Conservation (phyloP, 2,888 invertebrate genomes). For the Gerris lacustris region DNA sequence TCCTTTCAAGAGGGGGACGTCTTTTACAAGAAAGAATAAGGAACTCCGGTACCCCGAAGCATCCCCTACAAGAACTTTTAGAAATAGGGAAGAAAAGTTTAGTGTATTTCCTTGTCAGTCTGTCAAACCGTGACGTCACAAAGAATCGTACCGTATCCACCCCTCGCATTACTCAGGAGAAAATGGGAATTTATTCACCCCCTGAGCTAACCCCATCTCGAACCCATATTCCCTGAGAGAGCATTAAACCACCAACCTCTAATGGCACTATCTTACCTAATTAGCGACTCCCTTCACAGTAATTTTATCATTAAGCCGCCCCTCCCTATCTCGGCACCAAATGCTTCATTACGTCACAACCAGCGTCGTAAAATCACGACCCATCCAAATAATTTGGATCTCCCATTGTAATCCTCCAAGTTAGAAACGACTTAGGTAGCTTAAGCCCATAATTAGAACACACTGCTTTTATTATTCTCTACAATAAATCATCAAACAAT, state of each 20-base stretch:
- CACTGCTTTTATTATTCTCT: too few species aligned
- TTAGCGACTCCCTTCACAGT: not conserved
- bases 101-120: slow-evolving; percentile 5
- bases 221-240: not conserved
- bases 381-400: too few species aligned
- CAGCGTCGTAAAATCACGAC: not conserved
- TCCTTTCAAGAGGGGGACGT: not conserved
- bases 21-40: not conserved
- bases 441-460: too few species aligned
- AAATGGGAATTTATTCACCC: slow-evolving; percentile 1
- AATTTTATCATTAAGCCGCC: not conserved
- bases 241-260: not conserved
- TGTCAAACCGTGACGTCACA: slow-evolving; percentile 1
- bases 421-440: too few species aligned
- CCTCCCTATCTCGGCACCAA: not conserved
- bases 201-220: not conserved
- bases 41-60: not conserved
- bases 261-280: slow-evolving; percentile 5
- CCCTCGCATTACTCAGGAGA: not conserved
- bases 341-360: not conserved
- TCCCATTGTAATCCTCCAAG: too few species aligned
- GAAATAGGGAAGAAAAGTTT: not conserved
- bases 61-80: not conserved
- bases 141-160: not conserved
- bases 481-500: too few species aligned